These are phyloP conservation scores for Caenorhabditis wallacei DNA, from an alignment of 2,888 invertebrate species.

Conservation along the genomic window DNA sequence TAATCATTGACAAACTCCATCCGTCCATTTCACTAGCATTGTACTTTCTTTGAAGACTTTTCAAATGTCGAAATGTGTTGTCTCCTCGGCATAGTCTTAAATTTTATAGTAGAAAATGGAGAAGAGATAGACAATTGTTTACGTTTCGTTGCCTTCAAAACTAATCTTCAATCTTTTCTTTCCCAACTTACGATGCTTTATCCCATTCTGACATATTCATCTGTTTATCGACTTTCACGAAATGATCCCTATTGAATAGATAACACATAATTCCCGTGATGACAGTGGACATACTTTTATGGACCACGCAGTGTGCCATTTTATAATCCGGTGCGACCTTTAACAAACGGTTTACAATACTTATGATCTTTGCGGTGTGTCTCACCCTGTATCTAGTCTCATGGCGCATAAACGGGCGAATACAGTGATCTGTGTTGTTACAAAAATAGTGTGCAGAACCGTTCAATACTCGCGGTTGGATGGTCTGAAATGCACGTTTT, in stretches of 20 bases:
- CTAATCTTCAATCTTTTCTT: neutral
- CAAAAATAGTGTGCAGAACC: constrained; percentile 68
- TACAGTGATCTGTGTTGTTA: constrained; percentile 62
- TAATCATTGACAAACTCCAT: constrained; percentile 74
- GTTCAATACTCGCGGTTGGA: constrained; percentile 60
- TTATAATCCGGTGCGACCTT: constrained; percentile 74
- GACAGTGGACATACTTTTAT: constrained; percentile 79
- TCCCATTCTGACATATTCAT: constrained; percentile 65
- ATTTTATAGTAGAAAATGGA: constrained; percentile 2
- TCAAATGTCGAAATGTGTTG: constrained; percentile 69
- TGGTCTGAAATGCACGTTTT: constrained; percentile 46
- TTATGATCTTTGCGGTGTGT: constrained; percentile 7
- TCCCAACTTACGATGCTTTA: constrained; percentile 55
- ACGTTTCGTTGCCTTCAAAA: neutral
- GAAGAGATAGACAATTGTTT: constrained; percentile 5
- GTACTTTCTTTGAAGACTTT: constrained; percentile 49
- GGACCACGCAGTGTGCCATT: constrained; percentile 75
- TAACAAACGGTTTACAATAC: constrained; percentile 21
- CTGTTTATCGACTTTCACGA: constrained; percentile 48
- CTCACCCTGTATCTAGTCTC: constrained; percentile 73
- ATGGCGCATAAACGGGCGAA: constrained; percentile 66
- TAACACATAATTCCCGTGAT: constrained; percentile 77
- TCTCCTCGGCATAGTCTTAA: constrained; percentile 74
- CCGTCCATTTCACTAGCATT: constrained; percentile 51
- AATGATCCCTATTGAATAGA: constrained; percentile 69